Conservation (phyloP, 2,113 vertebrate genomes). For the Neogobius melanostomus region DNA sequence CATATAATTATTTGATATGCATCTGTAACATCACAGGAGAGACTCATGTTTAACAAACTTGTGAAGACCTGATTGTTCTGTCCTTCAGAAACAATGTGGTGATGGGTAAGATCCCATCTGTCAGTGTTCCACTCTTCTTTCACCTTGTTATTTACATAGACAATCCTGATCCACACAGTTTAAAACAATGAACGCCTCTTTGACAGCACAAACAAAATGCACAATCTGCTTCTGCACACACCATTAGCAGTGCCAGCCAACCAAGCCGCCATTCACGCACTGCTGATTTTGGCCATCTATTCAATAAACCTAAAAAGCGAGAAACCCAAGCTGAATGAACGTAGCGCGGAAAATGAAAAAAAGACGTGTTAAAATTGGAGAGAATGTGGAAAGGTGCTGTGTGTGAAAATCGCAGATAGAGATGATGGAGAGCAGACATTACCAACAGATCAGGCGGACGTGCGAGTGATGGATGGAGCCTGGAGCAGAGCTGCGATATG, state of each 20-base stretch:
- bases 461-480: conserved; percentile 24
- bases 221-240: conserved; percentile 44
- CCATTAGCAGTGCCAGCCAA: conserved; percentile 58
- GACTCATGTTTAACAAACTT: neutral
- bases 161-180: conserved; percentile 27
- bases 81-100: neutral
- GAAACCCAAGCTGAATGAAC: conserved; percentile 40
- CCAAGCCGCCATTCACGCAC: conserved; percentile 53
- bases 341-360: conserved; percentile 10
- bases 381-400: conserved; percentile 15
- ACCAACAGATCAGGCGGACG: conserved; percentile 35
- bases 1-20: too few relatives aligned
- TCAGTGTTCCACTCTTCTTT: conserved; percentile 45
- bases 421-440: conserved; percentile 33
- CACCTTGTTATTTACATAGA: conserved; percentile 47
- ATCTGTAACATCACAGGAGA: neutral
- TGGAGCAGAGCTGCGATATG: conserved; percentile 27
- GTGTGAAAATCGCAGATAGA: conserved; percentile 36
- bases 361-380: conserved; percentile 3
- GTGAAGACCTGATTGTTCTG: neutral
- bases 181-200: conserved; percentile 25
- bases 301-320: conserved; percentile 43
- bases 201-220: conserved; percentile 37
- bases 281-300: conserved; percentile 50
- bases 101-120: conserved; percentile 41